These are phyloP conservation scores for Petrocephalus microphthalmus DNA, from an alignment of 2,113 vertebrate species.

Conservation along the genomic window DNA sequence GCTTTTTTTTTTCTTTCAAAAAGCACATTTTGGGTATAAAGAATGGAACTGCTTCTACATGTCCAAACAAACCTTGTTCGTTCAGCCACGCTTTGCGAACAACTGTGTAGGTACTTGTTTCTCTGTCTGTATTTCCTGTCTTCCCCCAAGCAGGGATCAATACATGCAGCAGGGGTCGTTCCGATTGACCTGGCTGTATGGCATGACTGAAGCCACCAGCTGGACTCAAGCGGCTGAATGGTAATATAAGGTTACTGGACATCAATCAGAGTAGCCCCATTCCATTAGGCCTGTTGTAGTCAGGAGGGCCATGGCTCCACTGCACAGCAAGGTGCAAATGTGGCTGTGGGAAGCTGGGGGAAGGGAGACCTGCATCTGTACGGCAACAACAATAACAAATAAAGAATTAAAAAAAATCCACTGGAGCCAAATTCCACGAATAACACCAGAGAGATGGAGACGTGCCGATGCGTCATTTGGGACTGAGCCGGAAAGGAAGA, in stretches of 20 bases:
- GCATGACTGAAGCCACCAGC: slow-evolving; percentile 61
- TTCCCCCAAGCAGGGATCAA: slow-evolving; percentile 45
- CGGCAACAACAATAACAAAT: not conserved
- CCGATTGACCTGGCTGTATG: slow-evolving; percentile 52
- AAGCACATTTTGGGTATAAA: slow-evolving; percentile 1
- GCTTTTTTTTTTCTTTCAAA: not conserved
- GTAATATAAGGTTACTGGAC: slow-evolving; percentile 60
- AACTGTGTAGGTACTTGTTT: not conserved
- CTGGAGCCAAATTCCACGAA: not conserved
- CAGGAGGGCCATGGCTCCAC: not conserved
- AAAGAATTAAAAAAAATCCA: not conserved
- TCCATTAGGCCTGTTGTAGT: slow-evolving; percentile 43
- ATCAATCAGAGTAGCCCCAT: slow-evolving; percentile 60
- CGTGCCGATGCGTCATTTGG: not conserved
- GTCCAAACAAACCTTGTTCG: not conserved
- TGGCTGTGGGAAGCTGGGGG: slow-evolving; percentile 1
- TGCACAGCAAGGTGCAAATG: slow-evolving; percentile 31
- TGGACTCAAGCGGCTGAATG: slow-evolving; percentile 51
- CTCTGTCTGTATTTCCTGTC: not conserved
- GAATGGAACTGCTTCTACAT: not conserved
- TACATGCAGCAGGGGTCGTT: slow-evolving; percentile 45
- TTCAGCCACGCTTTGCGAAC: not conserved
- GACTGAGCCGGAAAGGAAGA: not conserved
- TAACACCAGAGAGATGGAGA: not conserved
- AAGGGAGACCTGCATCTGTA: not conserved